Evolutionary conservation across 2,888 invertebrate species (phyloP), one percentile per base, ranked within the genome.

Genomic region (Hoplodrina ambigua): DNA sequence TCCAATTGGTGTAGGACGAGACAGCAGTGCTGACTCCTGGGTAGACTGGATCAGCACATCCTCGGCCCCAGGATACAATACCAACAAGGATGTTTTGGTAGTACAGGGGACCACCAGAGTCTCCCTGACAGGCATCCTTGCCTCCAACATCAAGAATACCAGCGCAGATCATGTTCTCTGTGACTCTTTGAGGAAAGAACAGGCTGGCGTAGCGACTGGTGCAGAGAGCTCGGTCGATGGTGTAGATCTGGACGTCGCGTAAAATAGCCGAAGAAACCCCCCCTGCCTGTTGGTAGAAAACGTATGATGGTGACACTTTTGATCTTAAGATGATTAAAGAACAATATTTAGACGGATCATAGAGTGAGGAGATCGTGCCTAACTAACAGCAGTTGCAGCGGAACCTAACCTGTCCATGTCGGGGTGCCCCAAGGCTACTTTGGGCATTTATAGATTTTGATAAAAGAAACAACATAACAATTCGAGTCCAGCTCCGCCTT

Each of bases 31-130:
- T 95, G 79, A 96, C 93, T 55, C 95, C 95, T 3, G 96, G 96
- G 86, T 87, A 94, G 77, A 76, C 70, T 7, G 90, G 85, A 61
- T 90, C 85, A 7, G 94, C 95, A 75, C 95, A 96, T 15, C 92
- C 92, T 57, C 87, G 84, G 68, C 95, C 95, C 92, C 84, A 0
- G 15, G 96, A 96, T 6, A 95, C 92, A 53, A 96, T 77, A 20
- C 96, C 96, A 67, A 96, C 85, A 66, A 94, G 85, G 63, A 88
- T 70, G 11, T 90, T 78, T 20, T 83, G 84, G 80, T 83, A 91
- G 82, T 92, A 93, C 68, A 96, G 80, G 11, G 96, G 96, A 49
- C 96, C 96, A 7, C 96, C 96, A 54, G 94, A 93, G 87, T 96
- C 96, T 53, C 94, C 96, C 87, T 93, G 90, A 78, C 93, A 93